Conservation (phyloP, 2,113 vertebrate species). For the Chlamydotis undulata region DNA sequence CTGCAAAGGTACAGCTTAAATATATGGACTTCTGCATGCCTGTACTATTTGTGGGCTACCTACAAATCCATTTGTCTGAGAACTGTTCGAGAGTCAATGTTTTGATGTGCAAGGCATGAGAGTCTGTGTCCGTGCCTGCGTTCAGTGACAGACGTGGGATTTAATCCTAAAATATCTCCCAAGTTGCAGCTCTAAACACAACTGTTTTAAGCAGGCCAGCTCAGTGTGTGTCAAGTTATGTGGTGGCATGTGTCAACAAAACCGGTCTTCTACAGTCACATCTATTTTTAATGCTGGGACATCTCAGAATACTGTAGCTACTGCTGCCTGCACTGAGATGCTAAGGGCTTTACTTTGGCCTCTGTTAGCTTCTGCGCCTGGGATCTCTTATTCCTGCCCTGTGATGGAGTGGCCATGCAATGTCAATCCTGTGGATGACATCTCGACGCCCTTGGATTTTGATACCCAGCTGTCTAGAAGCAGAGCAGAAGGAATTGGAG, state of each 20-base stretch:
- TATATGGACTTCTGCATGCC: accelerated
- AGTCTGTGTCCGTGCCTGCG: not conserved
- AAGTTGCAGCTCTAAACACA: not conserved
- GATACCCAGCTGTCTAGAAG: not conserved
- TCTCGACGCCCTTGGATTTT: not conserved
- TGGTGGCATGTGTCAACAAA: not conserved
- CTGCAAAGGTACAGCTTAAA: not conserved
- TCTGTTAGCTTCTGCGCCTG: not conserved
- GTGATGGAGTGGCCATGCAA: not conserved
- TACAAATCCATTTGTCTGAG: not conserved
- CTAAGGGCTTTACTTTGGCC: not conserved
- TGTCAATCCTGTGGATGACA: not conserved
- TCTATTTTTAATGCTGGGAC: not conserved
- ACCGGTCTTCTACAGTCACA: not conserved
- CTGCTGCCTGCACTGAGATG: not conserved
- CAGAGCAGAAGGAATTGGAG: not conserved
- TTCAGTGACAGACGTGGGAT: not conserved
- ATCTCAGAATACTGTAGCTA: not conserved
- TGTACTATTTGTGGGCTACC: not conserved
- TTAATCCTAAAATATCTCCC: not conserved
- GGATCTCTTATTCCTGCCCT: not conserved
- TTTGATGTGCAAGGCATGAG: not conserved
- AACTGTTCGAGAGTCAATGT: not conserved
- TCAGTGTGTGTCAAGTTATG: not conserved
- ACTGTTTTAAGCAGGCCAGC: not conserved